Base-by-base conservation (phyloP, 1,140 invertebrate genomes). In the Drosophila kikkawai region DNA sequence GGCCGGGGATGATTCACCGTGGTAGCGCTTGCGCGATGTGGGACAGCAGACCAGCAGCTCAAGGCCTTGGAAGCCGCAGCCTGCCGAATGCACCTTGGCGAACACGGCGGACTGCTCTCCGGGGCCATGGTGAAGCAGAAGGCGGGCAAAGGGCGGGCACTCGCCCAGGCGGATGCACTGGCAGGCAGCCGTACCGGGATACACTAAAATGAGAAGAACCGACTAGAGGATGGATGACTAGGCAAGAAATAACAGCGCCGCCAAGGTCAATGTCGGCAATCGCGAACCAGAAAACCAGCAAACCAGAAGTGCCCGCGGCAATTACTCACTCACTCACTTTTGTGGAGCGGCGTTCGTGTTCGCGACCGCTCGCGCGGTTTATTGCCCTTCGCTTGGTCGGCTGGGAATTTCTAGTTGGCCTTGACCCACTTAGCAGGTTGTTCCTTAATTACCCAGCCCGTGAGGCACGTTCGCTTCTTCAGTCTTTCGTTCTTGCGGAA, bases 251-350 rank as follows among this genome's bases (percentile, higher is more conserved):
- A 44, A 47, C 6, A 17, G 15, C 9, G 36, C 39, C 36, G 36
- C 51, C 59, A 79, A 70, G 76, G 76, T 79, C 76, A 79, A 79
- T 79, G 75, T 47, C 76, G 55, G 44, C 66, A 68, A 37, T 41
- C 45, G 36, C 42, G 47, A 66, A 29, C 48, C 47, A 66, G 47
- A 48, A 32, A 80, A 77, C 50, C 61, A 68, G 75, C 61, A 61
- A 77, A 77, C 65, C 69, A 67, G 55, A 75, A 63, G 67, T 65
- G 76, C 55, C 60, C 47, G 44, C 47, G 64, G 68, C 84, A 90
- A 90, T 90, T 90, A 90, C 81, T 88, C 74, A 88, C 81, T 88
- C 74, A 88, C 78, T 88, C 81, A 85, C 85, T 90, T 82, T 88
- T 79, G 61, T 58, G 69, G 13, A 45, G 26, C 59, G 53, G 56